Evolutionary conservation across 2,797 vertebrate species (phyloP).

Genomic region (Pangasius djambal): DNA sequence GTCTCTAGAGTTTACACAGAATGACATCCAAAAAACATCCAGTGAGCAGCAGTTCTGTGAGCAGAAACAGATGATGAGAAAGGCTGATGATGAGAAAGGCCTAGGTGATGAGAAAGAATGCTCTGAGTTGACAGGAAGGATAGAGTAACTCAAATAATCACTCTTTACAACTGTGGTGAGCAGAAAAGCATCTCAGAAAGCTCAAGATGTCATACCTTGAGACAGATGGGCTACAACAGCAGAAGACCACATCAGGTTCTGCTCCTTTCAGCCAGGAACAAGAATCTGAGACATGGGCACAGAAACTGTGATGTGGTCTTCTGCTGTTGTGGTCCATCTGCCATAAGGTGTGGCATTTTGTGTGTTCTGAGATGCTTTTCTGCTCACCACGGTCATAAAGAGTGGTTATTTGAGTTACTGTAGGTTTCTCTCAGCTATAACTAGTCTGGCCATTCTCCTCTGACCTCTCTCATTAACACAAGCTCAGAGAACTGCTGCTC

Average conservation of each 20-base stretch:
- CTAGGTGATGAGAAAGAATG: background rate
- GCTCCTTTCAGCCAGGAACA: background rate
- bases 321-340: no score
- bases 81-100: background rate
- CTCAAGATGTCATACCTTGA: background rate
- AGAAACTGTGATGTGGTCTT: background rate
- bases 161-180: no score
- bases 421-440: background rate
- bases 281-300: background rate
- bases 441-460: background rate
- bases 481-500: background rate
- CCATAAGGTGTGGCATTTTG: background rate
- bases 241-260: background rate
- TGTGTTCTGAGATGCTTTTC: background rate
- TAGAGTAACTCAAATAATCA: no score
- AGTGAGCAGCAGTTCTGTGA: background rate
- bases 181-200: background rate
- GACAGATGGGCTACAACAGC: background rate
- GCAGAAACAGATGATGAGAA: background rate
- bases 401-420: no score
- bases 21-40: background rate
- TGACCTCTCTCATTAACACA: background rate
- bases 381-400: background rate
- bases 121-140: background rate
- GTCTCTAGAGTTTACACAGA: background rate